Evolutionary conservation across 2,888 invertebrate species (phyloP), one percentile per base, ranked within the genome.

Genomic region (Drosophila antonietae): DNA sequence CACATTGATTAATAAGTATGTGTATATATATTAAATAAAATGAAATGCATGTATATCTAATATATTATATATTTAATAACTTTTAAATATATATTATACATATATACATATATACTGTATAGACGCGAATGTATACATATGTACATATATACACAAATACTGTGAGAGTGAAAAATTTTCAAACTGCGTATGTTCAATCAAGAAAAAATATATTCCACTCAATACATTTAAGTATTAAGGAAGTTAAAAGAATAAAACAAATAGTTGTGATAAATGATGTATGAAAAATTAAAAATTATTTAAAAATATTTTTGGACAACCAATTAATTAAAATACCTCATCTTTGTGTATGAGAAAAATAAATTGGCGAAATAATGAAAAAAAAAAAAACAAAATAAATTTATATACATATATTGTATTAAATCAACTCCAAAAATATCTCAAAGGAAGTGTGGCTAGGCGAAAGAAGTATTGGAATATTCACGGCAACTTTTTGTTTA

Each of bases 141-240:
- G 61, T 52, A 74, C 31, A 55, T 41, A 63, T 52, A 74, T 33
- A 55, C 57, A 71, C 65, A 69, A 66, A 65, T 60, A 68, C 60
- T 65, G 70, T 65, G 81, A 86, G 79, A 86, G 89, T 85, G 83
- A 89, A 91, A 88, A 88, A 78, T 88, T 88, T 90, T 72, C 68
- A 68, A 87, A 81, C 66, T 75, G 75, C 74, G 70, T 73, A 74
- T 78, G 78, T 73, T 3, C 78, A 90, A 77, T 79, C 77, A 77
- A 74, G 66, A 67, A 72, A 73, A 58, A 51, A 64, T 28, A 37
- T 31, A 53, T 46, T 23, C 23, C 8, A 62, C 23, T 4, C 61
- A 56, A 37, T 55, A 64, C 53, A 35, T 55, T 53, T 35, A 61
- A 43, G 35, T 18, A 43, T 18, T n/a, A 41, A 15, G 12, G 39